These are phyloP conservation scores for Malurus leucopterus DNA, from an alignment of 2,797 vertebrate species.

Conservation along the genomic window DNA sequence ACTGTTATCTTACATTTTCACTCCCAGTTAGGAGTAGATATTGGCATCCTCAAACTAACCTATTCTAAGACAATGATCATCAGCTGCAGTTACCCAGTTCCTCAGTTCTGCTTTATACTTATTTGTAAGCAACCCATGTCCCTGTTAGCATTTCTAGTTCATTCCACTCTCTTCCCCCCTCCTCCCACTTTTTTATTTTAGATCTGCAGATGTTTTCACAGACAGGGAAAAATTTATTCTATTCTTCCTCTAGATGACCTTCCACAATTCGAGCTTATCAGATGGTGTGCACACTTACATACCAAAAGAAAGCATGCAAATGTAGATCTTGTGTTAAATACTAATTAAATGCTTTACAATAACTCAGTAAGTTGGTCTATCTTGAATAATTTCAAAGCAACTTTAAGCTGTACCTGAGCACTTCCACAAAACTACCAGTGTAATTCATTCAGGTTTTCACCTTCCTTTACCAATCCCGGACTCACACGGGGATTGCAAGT, in stretches of 20 bases:
- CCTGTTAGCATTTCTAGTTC: constrained; percentile 5
- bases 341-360: constrained; percentile 25
- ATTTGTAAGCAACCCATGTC: constrained; percentile 5
- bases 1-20: not conserved
- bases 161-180: not conserved
- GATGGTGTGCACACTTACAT: constrained; percentile 27
- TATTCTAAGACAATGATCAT: not conserved
- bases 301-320: constrained; percentile 41
- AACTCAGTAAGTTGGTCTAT: not conserved
- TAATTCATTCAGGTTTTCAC: not conserved
- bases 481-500: not conserved
- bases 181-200: constrained; percentile 40
- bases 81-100: not conserved
- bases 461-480: not conserved
- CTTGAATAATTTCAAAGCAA: not conserved
- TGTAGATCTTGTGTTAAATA: constrained; percentile 30
- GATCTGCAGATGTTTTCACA: constrained; percentile 11
- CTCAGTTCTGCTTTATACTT: not conserved
- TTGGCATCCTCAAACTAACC: not conserved
- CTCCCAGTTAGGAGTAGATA: not conserved
- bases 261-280: constrained; percentile 33
- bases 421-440: not conserved
- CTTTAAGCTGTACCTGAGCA: not conserved
- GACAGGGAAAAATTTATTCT: constrained; percentile 3
- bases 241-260: constrained; percentile 41